Conservation (phyloP, 2,888 invertebrate species). For the Eupithecia vulgata region DNA sequence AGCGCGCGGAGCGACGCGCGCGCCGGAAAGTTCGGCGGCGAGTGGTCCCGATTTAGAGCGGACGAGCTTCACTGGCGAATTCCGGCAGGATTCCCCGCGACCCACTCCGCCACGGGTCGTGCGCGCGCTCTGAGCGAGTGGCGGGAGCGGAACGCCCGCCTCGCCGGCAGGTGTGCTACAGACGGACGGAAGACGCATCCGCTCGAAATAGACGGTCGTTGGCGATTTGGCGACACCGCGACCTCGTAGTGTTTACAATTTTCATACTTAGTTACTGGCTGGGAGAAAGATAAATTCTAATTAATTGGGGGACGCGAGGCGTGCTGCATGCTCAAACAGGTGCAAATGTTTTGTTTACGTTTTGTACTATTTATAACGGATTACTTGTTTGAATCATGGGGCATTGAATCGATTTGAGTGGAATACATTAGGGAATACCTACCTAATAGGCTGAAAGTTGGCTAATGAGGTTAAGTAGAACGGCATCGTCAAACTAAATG, state of each 20-base stretch:
- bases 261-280: constrained; percentile 62
- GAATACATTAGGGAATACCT: not conserved
- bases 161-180: constrained; percentile 73
- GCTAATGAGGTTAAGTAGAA: not conserved
- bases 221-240: constrained; percentile 76
- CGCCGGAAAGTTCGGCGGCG: constrained; percentile 73
- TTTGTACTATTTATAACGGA: constrained; percentile 35
- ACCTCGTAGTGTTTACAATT: constrained; percentile 79
- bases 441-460: not conserved
- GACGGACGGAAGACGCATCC: constrained; percentile 79
- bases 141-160: constrained; percentile 48
- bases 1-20: constrained; percentile 60
- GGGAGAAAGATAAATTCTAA: constrained; percentile 49
- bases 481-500: not conserved
- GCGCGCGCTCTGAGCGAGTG: constrained; percentile 58
- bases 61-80: constrained; percentile 73
- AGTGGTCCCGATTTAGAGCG: constrained; percentile 80
- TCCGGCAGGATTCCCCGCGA: constrained; percentile 82
- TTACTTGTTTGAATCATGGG: constrained; percentile 29
- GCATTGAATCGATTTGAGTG: constrained; percentile 11
- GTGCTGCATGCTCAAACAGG: constrained; percentile 45
- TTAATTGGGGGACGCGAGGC: constrained; percentile 45
- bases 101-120: constrained; percentile 68
- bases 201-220: constrained; percentile 75
- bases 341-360: constrained; percentile 44